A percentile compares a stretch with the other conserved stretches of the same genome.
Conservation (phyloP, 2,797 vertebrate species). For the Molossus molossus region DNA sequence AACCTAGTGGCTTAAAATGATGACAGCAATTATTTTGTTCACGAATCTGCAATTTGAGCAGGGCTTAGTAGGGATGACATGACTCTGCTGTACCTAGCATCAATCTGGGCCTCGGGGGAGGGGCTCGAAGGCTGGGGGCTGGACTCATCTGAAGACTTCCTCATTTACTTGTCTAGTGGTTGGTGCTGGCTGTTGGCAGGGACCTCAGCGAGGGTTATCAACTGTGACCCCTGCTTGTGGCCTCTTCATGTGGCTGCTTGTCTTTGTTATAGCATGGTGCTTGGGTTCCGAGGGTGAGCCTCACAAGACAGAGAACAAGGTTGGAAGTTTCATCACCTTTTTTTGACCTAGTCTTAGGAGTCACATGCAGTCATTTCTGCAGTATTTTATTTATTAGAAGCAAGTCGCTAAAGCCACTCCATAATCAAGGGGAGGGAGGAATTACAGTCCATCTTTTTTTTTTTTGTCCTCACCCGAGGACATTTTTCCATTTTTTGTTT, state of each 20-base stretch:
- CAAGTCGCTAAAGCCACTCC: background rate
- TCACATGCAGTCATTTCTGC: background rate
- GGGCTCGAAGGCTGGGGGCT: background rate
- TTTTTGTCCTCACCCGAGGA: too few species aligned
- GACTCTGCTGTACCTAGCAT: background rate
- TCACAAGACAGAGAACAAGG: background rate
- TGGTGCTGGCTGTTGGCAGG: background rate
- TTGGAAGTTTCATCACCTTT: background rate
- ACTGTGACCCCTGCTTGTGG: background rate
- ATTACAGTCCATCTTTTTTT: background rate
- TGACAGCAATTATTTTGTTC: background rate
- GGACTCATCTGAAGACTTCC: background rate
- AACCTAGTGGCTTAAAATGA: conserved; percentile 1
- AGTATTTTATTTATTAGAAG: conserved; percentile 44
- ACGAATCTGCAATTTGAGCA: background rate
- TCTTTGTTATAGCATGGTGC: background rate
- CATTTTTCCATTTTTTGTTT: too few species aligned
- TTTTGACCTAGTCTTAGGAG: background rate
- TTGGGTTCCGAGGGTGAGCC: background rate
- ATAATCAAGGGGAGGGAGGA: background rate
- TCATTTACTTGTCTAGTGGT: background rate
- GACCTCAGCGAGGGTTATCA: background rate
- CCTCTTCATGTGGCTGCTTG: background rate
- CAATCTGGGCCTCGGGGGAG: background rate
- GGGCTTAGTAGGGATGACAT: background rate